A percentile compares a stretch with the other conserved stretches of the same genome.
Evolutionary conservation across 2,797 vertebrate genomes (phyloP).

Genomic region (Poeciliopsis presidionis): DNA sequence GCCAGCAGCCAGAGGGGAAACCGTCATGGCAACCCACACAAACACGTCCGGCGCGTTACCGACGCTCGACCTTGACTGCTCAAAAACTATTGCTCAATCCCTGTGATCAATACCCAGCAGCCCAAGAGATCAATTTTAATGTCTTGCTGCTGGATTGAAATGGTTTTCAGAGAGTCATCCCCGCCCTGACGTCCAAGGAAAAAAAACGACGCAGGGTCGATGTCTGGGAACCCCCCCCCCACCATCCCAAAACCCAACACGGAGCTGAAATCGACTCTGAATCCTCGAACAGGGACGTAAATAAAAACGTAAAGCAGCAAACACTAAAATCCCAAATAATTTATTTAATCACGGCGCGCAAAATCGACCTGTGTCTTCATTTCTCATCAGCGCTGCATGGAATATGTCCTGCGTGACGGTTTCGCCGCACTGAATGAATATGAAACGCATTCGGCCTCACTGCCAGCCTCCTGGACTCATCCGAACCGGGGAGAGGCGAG

Average conservation of each 20-base stretch:
- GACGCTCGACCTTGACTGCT: background rate
- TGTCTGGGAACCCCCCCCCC: slow-evolving; percentile 24
- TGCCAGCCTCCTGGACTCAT: slow-evolving; percentile 15
- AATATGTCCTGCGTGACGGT: background rate
- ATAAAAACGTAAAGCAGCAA: background rate
- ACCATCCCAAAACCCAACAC: slow-evolving; percentile 14
- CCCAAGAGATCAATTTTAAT: slow-evolving; percentile 32
- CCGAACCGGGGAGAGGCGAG: slow-evolving; percentile 28
- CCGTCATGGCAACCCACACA: slow-evolving; percentile 14
- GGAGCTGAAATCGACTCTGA: slow-evolving; percentile 18
- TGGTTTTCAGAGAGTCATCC: slow-evolving; percentile 16
- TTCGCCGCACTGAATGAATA: background rate
- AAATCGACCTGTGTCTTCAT: background rate
- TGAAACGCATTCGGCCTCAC: background rate
- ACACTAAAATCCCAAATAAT: background rate
- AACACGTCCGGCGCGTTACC: background rate
- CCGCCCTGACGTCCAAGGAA: background rate
- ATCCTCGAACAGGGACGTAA: background rate
- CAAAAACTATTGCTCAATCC: background rate
- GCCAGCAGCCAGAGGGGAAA: slow-evolving; percentile 29
- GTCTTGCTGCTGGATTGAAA: background rate
- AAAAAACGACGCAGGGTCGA: slow-evolving; percentile 33
- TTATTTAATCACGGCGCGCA: too few species aligned
- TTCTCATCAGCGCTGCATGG: background rate
- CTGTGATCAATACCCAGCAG: slow-evolving; percentile 21